These are phyloP conservation scores for Ptychodera flava DNA, from an alignment of 35 echinoderm and acorn worm genomes.

Conservation along the genomic window DNA sequence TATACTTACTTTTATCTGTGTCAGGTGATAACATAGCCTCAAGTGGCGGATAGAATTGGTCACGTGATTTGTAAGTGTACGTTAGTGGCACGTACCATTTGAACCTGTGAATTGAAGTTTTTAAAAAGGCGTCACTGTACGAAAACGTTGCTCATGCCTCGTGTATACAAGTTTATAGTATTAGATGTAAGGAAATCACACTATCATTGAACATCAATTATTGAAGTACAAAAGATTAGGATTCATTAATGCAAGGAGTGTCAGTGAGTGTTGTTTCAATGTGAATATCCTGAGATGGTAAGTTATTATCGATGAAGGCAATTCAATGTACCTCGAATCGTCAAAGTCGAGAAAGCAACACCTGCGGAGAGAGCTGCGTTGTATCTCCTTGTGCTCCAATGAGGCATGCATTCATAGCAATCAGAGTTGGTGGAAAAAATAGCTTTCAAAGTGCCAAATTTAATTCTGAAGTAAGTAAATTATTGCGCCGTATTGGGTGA, in stretches of 20 bases:
- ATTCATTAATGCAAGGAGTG: not conserved
- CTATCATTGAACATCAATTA: not conserved
- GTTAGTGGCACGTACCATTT: constrained; percentile 76
- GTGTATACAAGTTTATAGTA: too few relatives aligned
- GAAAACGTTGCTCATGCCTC: too few relatives aligned
- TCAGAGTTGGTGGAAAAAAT: not conserved
- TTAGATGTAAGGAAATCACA: not conserved
- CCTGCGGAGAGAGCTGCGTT: too few relatives aligned
- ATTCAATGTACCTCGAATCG: too few relatives aligned
- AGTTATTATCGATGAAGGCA: too few relatives aligned
- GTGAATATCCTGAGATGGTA: not conserved
- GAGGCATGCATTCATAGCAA: not conserved
- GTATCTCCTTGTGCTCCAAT: too few relatives aligned
- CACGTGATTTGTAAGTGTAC: constrained; percentile 29
- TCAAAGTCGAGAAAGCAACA: too few relatives aligned
- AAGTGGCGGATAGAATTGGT: not conserved
- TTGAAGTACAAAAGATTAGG: not conserved
- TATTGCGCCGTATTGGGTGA: not conserved
- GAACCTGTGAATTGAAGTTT: constrained; percentile 42
- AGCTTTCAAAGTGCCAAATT: not conserved
- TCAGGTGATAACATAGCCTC: not conserved
- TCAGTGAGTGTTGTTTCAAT: not conserved
- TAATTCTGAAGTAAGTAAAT: not conserved
- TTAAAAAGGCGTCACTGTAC: too few relatives aligned
- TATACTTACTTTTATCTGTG: not conserved